These are phyloP conservation scores for Deladenus siricidicola DNA, from an alignment of 2,888 invertebrate species.

Conservation along the genomic window DNA sequence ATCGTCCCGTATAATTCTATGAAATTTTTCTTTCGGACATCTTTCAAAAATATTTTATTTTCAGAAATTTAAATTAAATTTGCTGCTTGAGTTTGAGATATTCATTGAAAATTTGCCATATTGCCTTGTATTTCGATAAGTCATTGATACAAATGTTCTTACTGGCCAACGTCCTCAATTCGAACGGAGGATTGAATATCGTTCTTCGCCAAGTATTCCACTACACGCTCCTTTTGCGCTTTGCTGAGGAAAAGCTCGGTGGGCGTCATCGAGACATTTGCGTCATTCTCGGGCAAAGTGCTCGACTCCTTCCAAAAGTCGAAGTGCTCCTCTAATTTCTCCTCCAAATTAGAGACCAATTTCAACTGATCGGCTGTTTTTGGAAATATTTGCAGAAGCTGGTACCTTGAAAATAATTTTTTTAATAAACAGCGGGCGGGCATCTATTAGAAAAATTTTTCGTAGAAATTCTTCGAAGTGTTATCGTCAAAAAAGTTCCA, in stretches of 20 bases:
- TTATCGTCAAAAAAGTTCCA: too few relatives aligned
- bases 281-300: not conserved
- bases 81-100: too few relatives aligned
- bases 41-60: not conserved
- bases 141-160: too few relatives aligned
- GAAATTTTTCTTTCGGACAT: too few relatives aligned
- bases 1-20: not conserved
- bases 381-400: not conserved
- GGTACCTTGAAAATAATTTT: not conserved
- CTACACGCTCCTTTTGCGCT: not conserved
- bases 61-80: too few relatives aligned
- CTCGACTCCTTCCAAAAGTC: slow-evolving; percentile 7
- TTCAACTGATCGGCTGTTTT: not conserved
- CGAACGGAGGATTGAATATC: not conserved
- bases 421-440: not conserved
- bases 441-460: not conserved
- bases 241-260: not conserved
- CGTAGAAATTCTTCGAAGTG: too few relatives aligned
- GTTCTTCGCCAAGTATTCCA: not conserved
- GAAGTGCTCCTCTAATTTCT: not conserved
- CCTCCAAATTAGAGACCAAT: not conserved
- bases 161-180: slow-evolving; percentile 4
- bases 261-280: not conserved
- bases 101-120: not conserved
- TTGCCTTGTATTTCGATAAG: too few relatives aligned